These are phyloP conservation scores for Ophiodon elongatus DNA, from an alignment of 2,113 vertebrate genomes.

Conservation along the genomic window DNA sequence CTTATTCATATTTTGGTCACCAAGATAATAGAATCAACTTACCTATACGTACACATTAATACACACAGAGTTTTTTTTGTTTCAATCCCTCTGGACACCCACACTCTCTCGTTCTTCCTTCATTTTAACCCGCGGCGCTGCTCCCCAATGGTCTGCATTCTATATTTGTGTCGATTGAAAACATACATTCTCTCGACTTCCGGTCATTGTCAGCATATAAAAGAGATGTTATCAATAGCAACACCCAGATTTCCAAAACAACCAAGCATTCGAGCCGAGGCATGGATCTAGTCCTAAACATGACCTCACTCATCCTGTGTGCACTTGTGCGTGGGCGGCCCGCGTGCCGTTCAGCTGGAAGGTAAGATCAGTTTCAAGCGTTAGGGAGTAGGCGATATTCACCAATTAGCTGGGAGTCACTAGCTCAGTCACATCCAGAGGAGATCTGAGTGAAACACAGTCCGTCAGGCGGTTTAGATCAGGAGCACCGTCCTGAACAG, in stretches of 20 bases:
- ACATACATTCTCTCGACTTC: conserved; percentile 33
- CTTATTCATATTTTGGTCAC: conserved; percentile 18
- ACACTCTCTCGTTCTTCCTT: background rate
- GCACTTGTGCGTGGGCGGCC: conserved; percentile 19
- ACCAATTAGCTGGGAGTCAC: background rate
- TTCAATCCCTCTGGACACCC: background rate
- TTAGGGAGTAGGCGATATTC: background rate
- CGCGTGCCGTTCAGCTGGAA: conserved; percentile 1
- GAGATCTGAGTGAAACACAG: conserved; percentile 10
- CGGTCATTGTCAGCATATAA: conserved; percentile 34
- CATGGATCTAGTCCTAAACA: background rate
- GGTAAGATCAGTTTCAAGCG: background rate
- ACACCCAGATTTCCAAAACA: background rate
- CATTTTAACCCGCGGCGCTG: background rate
- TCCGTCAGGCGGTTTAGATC: conserved; percentile 1
- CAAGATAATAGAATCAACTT: background rate
- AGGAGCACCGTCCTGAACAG: conserved; percentile 6
- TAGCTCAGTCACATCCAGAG: background rate
- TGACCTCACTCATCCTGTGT: background rate
- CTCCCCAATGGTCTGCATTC: background rate
- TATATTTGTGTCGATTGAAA: conserved; percentile 14
- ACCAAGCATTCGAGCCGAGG: conserved; percentile 19
- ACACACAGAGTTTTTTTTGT: background rate
- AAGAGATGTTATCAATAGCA: conserved; percentile 27
- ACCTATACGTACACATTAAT: background rate